Percentiles rank a stretch among this genome's conserved stretches.
Conservation (phyloP, 2,888 invertebrate genomes). For the Drymonia ruficornis region DNA sequence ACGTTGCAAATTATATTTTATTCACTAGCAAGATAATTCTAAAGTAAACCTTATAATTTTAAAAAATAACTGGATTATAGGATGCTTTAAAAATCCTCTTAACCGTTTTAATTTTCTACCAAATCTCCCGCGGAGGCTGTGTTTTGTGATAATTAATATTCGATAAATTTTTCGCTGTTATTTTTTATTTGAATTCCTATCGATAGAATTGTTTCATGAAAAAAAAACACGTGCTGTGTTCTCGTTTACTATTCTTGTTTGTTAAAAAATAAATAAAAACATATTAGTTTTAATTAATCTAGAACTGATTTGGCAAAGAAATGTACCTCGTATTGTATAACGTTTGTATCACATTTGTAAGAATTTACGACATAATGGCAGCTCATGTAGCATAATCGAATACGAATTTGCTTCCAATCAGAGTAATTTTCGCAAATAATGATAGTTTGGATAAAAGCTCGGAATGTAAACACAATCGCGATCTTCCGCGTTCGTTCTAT, state of each 20-base stretch:
- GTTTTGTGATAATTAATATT: conserved; percentile 43
- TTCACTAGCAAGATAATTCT: conserved; percentile 38
- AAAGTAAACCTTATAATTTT: conserved; percentile 47
- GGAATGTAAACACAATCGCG: conserved; percentile 64
- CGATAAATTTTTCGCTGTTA: conserved; percentile 28
- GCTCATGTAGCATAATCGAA: no score
- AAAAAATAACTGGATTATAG: conserved; percentile 55
- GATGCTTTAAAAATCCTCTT: conserved; percentile 52
- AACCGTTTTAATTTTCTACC: conserved; percentile 56
- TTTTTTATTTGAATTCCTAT: conserved; percentile 34
- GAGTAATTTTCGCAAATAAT: conserved; percentile 22
- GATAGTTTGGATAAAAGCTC: conserved; percentile 43
- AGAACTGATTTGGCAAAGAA: no score
- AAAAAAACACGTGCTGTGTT: neutral
- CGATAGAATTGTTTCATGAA: conserved; percentile 10
- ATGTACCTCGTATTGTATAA: no score
- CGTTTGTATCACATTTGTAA: no score
- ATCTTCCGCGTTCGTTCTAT: conserved; percentile 75
- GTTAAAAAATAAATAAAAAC: neutral
- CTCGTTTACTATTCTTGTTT: neutral
- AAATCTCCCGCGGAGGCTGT: conserved; percentile 34
- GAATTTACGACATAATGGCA: no score
- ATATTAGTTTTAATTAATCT: no score
- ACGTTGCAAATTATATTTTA: conserved; percentile 27
- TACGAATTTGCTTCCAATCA: conserved; percentile 9